Conservation (phyloP, 2,113 vertebrate genomes). For the Anoplopoma fimbria region DNA sequence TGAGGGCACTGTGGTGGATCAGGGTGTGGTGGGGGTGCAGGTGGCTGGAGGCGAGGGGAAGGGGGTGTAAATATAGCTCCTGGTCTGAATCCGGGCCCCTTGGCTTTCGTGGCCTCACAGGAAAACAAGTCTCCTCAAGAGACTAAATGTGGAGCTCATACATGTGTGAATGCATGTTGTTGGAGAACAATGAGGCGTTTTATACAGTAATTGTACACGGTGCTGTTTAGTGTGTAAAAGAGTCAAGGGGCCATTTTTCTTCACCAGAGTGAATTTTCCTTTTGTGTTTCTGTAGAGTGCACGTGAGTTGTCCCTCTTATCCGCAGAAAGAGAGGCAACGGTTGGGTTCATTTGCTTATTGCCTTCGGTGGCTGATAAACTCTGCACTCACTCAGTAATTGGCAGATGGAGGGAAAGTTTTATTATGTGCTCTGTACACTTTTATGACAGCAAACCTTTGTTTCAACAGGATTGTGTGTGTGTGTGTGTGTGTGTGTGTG, state of each 20-base stretch:
- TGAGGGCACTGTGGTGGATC: slow-evolving; percentile 59
- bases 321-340: slow-evolving; percentile 55
- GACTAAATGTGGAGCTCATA: slow-evolving; percentile 54
- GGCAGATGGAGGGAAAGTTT: slow-evolving; percentile 50
- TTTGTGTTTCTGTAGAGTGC: slow-evolving; percentile 15
- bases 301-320: not conserved
- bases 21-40: slow-evolving; percentile 51
- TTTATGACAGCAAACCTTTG: slow-evolving; percentile 55
- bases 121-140: slow-evolving; percentile 66
- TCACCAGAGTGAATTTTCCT: not conserved
- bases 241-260: not conserved
- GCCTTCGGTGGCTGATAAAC: slow-evolving; percentile 50
- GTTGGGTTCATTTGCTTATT: slow-evolving; percentile 77
- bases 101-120: slow-evolving; percentile 57
- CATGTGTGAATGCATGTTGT: slow-evolving; percentile 14
- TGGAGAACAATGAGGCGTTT: slow-evolving; percentile 28
- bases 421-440: slow-evolving; percentile 24
- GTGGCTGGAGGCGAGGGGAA: slow-evolving; percentile 55
- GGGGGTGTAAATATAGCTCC: slow-evolving; percentile 76
- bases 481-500: not conserved
- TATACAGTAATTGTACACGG: not conserved
- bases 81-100: slow-evolving; percentile 69
- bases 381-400: slow-evolving; percentile 11
- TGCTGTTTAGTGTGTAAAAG: not conserved
- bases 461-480: slow-evolving; percentile 13